Evolutionary conservation across 2,113 vertebrate genomes (phyloP), one percentile per base, ranked within the genome.

Genomic region (Ochotona curzoniae): DNA sequence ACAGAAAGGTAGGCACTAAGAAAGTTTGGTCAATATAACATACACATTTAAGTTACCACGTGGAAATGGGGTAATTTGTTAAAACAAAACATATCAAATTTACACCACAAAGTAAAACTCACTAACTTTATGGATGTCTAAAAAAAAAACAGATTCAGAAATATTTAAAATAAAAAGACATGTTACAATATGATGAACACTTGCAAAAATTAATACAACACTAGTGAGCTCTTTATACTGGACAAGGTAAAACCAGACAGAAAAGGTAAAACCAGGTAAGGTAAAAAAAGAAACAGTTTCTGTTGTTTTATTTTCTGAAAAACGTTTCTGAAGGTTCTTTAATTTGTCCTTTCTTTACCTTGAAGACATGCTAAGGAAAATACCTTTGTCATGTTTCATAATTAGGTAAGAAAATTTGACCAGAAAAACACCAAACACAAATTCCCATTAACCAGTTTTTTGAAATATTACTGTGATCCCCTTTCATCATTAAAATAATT

Each of bases 391-490:
- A 88, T 71, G 8, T 83, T 89, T 14, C 26, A 67, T 93, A 95
- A 73, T 63, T 95, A 81, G 4, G 10, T 81, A 13, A 67, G 93
- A 92, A 67, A 82, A 71, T 64, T 51, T 92, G 86, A 15, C 57
- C 61, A 47, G 15, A 12, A 10, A 76, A 71, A 82, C 86, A 32
- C 2, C 38, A 30, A 14, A 49, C 35, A 76, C 14, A 57, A 57
- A 90, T 18, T 18, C 54, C 18, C 54, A 57, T 57, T 94, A 93
- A 94, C 78, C 49, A 90, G 67, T 17, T 80, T 82, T 32, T 69
- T 85, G 51, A 96, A 92, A 80, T 94, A 93, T 57, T 67, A 71
- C 32, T n/a, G 30, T 38, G 80, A 91, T 91, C 74, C 14, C 49
- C 18, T 54, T 89, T 28, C 32, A 90, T 51, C 51, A 64, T 78